Percentiles rank a stretch among this genome's conserved stretches.
Evolutionary conservation across 64 coral and sea anemone genomes (phyloP).

Genomic region (Stichodactyla helianthus): DNA sequence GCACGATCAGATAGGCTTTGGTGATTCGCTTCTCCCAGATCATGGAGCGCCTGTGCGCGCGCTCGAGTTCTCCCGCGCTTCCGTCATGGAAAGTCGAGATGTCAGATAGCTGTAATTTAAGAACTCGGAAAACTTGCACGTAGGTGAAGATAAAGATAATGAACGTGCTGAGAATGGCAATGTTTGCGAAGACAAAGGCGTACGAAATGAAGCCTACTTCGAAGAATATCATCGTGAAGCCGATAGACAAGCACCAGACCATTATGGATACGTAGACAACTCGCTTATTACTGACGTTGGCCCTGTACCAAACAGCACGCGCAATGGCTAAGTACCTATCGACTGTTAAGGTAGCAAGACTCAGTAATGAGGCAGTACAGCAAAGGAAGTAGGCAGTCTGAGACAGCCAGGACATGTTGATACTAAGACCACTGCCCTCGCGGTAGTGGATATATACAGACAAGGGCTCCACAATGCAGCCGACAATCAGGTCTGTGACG

Average conservation of each 20-base stretch:
- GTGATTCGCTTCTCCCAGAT: constrained; percentile 77
- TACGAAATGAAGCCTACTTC: constrained; percentile 81
- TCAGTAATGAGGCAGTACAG: constrained; percentile 78
- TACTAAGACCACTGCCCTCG: constrained; percentile 37
- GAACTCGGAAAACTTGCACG: constrained; percentile 61
- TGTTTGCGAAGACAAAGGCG: constrained; percentile 82
- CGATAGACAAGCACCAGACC: constrained; percentile 61
- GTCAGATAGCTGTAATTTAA: constrained; percentile 38
- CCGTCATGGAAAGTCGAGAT: constrained; percentile 15
- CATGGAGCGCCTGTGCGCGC: constrained; percentile 42
- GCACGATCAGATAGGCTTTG: constrained; percentile 66
- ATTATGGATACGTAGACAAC: constrained; percentile 33
- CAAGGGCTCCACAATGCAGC: constrained; percentile 59
- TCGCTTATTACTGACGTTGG: constrained; percentile 39
- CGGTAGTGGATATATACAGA: constrained; percentile 68
- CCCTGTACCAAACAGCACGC: constrained; percentile 68
- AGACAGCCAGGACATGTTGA: constrained; percentile 67
- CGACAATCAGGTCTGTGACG: constrained; percentile 67
- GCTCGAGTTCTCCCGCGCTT: constrained; percentile 7
- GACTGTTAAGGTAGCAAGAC: constrained; percentile 65
- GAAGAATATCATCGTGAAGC: constrained; percentile 51
- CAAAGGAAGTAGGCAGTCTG: constrained; percentile 83
- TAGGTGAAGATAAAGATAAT: constrained; percentile 83
- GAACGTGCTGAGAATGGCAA: constrained; percentile 66
- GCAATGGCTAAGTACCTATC: constrained; percentile 78